These are phyloP conservation scores for Lapara coniferarum DNA, from an alignment of 2,888 invertebrate genomes.

Conservation along the genomic window DNA sequence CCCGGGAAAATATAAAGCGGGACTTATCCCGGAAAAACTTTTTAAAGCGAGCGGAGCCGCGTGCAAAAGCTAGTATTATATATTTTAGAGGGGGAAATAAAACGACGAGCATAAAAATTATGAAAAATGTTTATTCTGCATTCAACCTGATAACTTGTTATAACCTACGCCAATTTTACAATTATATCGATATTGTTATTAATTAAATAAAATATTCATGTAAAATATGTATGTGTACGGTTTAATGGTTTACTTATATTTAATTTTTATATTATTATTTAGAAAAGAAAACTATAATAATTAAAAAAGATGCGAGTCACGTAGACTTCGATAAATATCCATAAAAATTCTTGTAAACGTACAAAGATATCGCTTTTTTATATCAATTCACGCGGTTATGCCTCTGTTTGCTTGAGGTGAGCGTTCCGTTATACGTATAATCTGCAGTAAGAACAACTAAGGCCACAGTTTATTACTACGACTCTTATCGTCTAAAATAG, in stretches of 20 bases:
- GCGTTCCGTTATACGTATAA: conserved; percentile 54
- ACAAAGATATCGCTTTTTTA: conserved; percentile 46
- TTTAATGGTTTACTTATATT: conserved; percentile 83
- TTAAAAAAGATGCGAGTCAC: conserved; percentile 71
- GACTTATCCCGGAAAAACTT: too few relatives aligned
- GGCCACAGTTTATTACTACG: conserved; percentile 79
- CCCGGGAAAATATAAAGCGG: too few relatives aligned
- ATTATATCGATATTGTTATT: conserved; percentile 83
- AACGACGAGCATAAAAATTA: conserved; percentile 76
- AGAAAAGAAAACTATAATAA: conserved; percentile 66
- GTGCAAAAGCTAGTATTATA: too few relatives aligned
- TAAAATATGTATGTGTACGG: conserved; percentile 80
- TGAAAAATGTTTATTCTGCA: conserved; percentile 84
- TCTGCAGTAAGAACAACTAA: conserved; percentile 66
- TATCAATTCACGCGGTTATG: conserved; percentile 47
- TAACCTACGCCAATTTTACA: conserved; percentile 84
- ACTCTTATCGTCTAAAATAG: conserved; percentile 58
- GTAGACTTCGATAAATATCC: conserved; percentile 72
- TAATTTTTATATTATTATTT: conserved; percentile 82
- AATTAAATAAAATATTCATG: conserved; percentile 84
- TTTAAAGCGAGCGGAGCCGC: too few relatives aligned
- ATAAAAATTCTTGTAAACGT: conserved; percentile 71
- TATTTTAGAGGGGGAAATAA: conserved; percentile 52
- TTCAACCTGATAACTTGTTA: conserved; percentile 82
- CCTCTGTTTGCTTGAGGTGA: conserved; percentile 50